phyloP scores from a whole-genome alignment of 2,888 invertebrate species.

The Mechanitis messenoides region DNA sequence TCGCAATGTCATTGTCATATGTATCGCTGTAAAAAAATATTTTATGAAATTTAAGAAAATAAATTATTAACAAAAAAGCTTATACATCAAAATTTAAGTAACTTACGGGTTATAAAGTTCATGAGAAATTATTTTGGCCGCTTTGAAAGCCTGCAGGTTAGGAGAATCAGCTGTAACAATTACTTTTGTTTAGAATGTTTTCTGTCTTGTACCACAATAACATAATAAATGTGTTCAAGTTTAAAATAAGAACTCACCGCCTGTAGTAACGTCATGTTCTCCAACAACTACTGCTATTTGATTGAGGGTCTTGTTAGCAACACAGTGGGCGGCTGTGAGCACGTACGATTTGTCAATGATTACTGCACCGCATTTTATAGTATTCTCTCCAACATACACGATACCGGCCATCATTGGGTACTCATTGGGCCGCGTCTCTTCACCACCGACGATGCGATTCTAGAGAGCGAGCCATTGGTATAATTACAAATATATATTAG shows the following conservation, averaged over 20 bases:
- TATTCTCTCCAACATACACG: constrained; percentile 39
- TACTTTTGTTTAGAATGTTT: background rate
- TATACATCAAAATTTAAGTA: background rate
- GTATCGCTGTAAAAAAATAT: constrained; percentile 38
- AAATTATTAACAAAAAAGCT: background rate
- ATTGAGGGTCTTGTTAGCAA: constrained; percentile 46
- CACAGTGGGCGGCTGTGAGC: constrained; percentile 77
- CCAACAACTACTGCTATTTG: constrained; percentile 55
- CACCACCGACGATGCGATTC: constrained; percentile 66
- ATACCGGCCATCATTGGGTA: constrained; percentile 57
- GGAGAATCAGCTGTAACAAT: constrained; percentile 68
- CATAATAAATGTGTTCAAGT: background rate
- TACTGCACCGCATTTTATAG: constrained; percentile 71
- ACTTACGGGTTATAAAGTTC: constrained; percentile 52
- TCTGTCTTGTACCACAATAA: background rate
- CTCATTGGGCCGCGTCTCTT: constrained; percentile 53
- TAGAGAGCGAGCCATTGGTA: constrained; percentile 29
- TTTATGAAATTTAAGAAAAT: background rate
- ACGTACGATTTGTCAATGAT: constrained; percentile 65
- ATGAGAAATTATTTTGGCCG: constrained; percentile 59
- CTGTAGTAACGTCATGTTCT: constrained; percentile 60
- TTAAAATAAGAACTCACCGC: constrained; percentile 35
- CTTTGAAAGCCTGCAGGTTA: constrained; percentile 52
- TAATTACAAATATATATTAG: too few relatives aligned
- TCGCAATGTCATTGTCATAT: constrained; percentile 73